A percentile compares a stretch with the other conserved stretches of the same genome.
phyloP scores from a whole-genome alignment of 2,888 invertebrate species.

The Sussaba pulchella region DNA sequence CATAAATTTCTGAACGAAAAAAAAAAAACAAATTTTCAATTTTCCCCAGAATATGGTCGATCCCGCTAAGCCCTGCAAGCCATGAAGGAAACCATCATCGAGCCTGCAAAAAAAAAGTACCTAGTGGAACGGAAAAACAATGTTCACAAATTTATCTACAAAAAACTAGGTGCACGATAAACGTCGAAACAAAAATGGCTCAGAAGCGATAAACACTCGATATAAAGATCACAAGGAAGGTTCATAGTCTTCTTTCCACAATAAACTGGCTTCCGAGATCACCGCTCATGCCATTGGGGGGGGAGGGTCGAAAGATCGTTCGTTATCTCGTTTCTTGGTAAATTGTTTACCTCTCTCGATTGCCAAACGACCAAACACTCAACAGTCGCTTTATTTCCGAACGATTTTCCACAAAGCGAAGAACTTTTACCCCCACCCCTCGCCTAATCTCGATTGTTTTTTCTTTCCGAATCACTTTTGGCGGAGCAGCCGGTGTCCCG shows the following conservation, averaged over 20 bases:
- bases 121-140: too few species aligned
- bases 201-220: too few species aligned
- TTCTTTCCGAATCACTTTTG: conserved; percentile 21
- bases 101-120: too few species aligned
- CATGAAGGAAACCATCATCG: too few species aligned
- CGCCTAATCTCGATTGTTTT: not conserved
- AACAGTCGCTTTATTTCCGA: conserved; percentile 33
- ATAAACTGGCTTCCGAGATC: conserved; percentile 36
- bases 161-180: too few species aligned
- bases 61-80: too few species aligned
- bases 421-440: conserved; percentile 41
- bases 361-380: conserved; percentile 25
- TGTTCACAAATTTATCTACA: too few species aligned
- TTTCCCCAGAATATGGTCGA: too few species aligned
- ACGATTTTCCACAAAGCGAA: conserved; percentile 57
- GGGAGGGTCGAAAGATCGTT: conserved; percentile 17
- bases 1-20: not conserved
- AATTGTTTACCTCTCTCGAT: conserved; percentile 11
- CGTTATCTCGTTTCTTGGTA: conserved; percentile 22
- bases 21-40: too few species aligned
- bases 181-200: too few species aligned
- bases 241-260: conserved; percentile 14
- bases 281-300: not conserved
- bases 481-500: conserved; percentile 66
- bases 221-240: not conserved